These are phyloP conservation scores for Scopus umbretta DNA, from an alignment of 2,113 vertebrate species.

Conservation along the genomic window DNA sequence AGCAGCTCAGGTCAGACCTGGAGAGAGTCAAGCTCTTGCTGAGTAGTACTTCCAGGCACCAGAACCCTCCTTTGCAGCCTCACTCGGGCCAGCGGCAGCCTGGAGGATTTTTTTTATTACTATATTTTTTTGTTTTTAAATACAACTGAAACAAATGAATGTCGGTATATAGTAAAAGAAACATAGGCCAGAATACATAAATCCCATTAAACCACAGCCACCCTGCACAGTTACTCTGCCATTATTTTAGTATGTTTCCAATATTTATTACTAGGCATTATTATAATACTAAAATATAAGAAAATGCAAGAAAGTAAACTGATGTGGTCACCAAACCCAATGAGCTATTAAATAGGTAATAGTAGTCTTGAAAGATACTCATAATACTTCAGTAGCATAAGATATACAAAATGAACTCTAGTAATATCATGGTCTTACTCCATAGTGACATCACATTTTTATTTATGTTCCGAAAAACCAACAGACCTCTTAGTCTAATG, in stretches of 20 bases:
- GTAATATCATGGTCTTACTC: not conserved
- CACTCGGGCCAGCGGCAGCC: rapidly evolving
- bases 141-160: not conserved
- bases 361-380: not conserved
- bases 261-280: not conserved
- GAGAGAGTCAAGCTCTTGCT: not conserved
- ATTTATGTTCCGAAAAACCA: not conserved
- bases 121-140: not conserved
- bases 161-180: not conserved
- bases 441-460: not conserved
- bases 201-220: not conserved
- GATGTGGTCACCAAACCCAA: not conserved
- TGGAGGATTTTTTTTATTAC: not conserved
- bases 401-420: not conserved
- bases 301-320: not conserved
- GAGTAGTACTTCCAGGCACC: not conserved
- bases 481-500: not conserved
- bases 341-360: conserved; percentile 14
- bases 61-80: not conserved
- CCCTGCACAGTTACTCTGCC: not conserved
- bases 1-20: not conserved
- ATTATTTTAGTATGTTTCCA: not conserved
- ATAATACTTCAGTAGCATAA: conserved; percentile 20
- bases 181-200: not conserved
- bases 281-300: not conserved